Base-by-base conservation (phyloP, 2,113 vertebrate species). In the Dipodomys ordii region DNA sequence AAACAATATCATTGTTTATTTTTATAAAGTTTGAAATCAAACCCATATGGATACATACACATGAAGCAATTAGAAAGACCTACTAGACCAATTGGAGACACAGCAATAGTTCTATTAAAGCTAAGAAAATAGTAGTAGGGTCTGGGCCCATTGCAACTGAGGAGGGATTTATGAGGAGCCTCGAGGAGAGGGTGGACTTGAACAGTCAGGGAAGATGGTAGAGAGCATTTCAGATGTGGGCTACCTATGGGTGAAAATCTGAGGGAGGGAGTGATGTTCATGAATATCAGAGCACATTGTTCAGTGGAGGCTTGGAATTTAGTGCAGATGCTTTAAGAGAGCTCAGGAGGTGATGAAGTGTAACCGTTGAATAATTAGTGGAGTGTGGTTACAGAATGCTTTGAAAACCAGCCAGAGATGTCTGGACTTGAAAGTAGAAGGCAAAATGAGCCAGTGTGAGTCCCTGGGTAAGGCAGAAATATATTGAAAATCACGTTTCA, bases 391-490 rank as follows among this genome's bases (percentile, higher is more conserved):
- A 93, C 44, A 49, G 53, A 87, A 85, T 18, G n/a, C 85, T 87
- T 87, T 93, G 80, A 89, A 94, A 81, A 65, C 73, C 78, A 87
- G 74, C 67, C 46, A 91, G 71, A 81, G 68, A 77, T 87, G 71
- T 87, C 44, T 76, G 57, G 72, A 64, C 65, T 73, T 80, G 23
- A 92, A 39, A 53, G 67, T 16, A 27, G 18, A 89, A 13, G 8
- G 32, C 27, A 0, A 76, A 77, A 87, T 57, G 44, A 93, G n/a
- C 18, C 30, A 86, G 11, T 81, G 35, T 80, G 27, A 88, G 32
- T 44, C 68, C 53, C 65, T 39, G 46, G 69, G 23, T 80, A 35
- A 6, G 23, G 39, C 35, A 87, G 49, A 27, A 27, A 15, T 44
- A 68, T 32, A 67, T 32, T 65, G 87, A 94, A 92, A 95, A 64